Evolutionary conservation across 2,113 vertebrate species (phyloP), one percentile per base, ranked within the genome.

Genomic region (Atractosteus spatula): DNA sequence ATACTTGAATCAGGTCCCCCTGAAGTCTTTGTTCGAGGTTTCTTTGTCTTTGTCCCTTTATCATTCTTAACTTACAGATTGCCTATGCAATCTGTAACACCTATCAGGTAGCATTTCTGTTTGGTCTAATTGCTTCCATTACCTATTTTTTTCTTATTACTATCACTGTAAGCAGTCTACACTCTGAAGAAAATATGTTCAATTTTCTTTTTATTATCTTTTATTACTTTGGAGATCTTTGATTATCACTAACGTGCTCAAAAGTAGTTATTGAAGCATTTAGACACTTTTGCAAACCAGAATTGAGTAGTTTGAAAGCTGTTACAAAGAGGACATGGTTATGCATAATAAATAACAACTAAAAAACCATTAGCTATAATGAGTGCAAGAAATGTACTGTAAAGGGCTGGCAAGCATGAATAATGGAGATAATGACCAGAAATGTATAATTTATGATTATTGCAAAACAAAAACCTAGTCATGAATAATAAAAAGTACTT

Each of bases 401-500:
- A 71, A 77, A 72, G 74, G 68, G 64, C 66, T 86, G 82, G 87
- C 43, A 84, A 83, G 83, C 84, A 80, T 88, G 87, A 84, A 76
- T 76, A 64, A 76, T 83, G 83, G 86, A 86, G 78, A 77, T 80
- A 81, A 84, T 83, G 81, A 78, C 70, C 13, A 55, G 83, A 85
- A 82, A 82, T 84, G 82, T 76, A 81, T 88, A 88, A 88, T 86
- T 83, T 85, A 87, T 86, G 83, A 85, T 86, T 81, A 83, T 83
- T 87, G 81, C 73, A 88, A 84, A 83, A 76, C 77, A 82, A 82
- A 86, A 83, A 87, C 86, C 83, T 87, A 86, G 89, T 92, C 87
- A 89, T 71, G 83, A 91, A 86, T 85, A 90, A 85, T 86, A 88
- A 87, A 91, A 91, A 87, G 87, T 81, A 83, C 79, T 91, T 89